A percentile compares a stretch with the other conserved stretches of the same genome.
phyloP scores from a whole-genome alignment of 2,888 invertebrate species.

The Aporophyla nigra region DNA sequence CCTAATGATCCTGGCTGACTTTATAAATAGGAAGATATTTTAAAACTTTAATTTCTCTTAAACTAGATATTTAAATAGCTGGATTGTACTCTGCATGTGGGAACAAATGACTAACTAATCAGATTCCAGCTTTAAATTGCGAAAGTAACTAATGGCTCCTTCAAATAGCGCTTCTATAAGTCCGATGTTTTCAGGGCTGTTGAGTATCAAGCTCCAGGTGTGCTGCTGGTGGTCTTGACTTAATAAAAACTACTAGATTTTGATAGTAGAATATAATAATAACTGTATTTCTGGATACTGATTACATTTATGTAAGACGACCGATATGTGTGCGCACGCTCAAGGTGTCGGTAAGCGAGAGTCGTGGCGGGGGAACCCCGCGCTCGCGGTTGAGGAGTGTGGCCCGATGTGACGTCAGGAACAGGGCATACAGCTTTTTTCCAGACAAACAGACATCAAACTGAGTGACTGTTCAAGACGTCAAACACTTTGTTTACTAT shows the following conservation, averaged over 20 bases:
- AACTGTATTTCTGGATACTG: too few relatives aligned
- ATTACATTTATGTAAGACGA: too few relatives aligned
- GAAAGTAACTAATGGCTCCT: conserved; percentile 6
- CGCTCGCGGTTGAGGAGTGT: too few relatives aligned
- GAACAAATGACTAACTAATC: conserved; percentile 36
- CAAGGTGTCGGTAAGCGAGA: too few relatives aligned
- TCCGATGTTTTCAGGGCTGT: conserved; percentile 16
- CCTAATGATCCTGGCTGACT: conserved; percentile 24
- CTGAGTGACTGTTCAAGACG: conserved; percentile 10
- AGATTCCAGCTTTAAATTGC: conserved; percentile 7
- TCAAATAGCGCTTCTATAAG: conserved; percentile 16
- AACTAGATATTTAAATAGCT: conserved; percentile 30
- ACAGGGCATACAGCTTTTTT: conserved; percentile 10
- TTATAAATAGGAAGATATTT: conserved; percentile 30
- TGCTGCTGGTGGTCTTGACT: too few relatives aligned
- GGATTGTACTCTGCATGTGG: conserved; percentile 51
- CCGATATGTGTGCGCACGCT: too few relatives aligned
- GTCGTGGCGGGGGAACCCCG: too few relatives aligned
- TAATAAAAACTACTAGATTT: too few relatives aligned
- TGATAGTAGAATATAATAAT: too few relatives aligned
- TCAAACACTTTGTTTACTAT: conserved; percentile 10
- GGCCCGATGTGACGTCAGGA: too few relatives aligned
- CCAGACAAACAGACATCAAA: not conserved
- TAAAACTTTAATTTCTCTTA: conserved; percentile 1
- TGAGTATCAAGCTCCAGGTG: too few relatives aligned